Conservation (phyloP, 2,113 vertebrate species). For the Antennarius striatus region DNA sequence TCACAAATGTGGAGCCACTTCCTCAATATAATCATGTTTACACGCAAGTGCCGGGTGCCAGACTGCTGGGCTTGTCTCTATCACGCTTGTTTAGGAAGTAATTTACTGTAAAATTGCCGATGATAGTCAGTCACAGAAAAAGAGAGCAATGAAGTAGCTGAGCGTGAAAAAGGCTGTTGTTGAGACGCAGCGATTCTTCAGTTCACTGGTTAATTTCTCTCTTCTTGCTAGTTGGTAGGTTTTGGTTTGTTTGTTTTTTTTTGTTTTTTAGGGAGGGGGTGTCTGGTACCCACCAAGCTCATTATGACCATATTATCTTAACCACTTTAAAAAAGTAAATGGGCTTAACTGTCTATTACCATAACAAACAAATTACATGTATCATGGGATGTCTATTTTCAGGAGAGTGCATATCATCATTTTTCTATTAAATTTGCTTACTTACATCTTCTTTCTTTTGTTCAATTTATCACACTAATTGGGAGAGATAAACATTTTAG, state of each 20-base stretch:
- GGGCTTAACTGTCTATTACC: conserved; percentile 2
- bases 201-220: background rate
- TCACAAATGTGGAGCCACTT: conserved; percentile 69
- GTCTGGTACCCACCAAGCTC: background rate
- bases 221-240: background rate
- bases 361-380: conserved; percentile 35
- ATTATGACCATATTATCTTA: conserved; percentile 42
- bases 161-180: conserved; percentile 51
- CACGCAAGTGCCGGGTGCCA: conserved; percentile 65
- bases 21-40: conserved; percentile 78
- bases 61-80: conserved; percentile 66
- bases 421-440: conserved; percentile 31
- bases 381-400: background rate
- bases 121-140: conserved; percentile 67
- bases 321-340: conserved; percentile 10
- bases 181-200: conserved; percentile 31
- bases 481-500: conserved; percentile 38
- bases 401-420: conserved; percentile 8
- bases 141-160: conserved; percentile 41
- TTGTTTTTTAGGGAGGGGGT: too few relatives aligned
- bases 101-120: conserved; percentile 79
- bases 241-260: too few relatives aligned
- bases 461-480: conserved; percentile 59
- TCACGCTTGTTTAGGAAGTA: conserved; percentile 72
- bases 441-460: background rate